Evolutionary conservation across 1,140 invertebrate species (phyloP), one percentile per base, ranked within the genome.

Genomic region (Tachypleus tridentatus): DNA sequence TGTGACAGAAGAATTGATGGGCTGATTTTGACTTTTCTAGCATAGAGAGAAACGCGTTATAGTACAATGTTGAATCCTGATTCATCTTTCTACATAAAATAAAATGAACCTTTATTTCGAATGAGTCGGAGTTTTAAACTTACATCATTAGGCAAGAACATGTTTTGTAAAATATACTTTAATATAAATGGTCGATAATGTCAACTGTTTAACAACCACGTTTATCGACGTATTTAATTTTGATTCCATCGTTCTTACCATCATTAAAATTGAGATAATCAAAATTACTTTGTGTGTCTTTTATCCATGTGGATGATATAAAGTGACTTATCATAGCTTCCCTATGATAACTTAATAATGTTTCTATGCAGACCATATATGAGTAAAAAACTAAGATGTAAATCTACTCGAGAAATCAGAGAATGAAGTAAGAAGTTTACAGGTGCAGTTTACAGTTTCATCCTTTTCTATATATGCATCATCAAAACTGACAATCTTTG

Each of bases 391-490:
- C 53, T 51, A 9, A 61, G 29, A 61, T 11, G 11, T 11, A 61
- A 52, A 53, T 61, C 60, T 8, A 61, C 10, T 53, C 53, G 5
- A 51, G 60, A 61, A 53, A 61, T 52, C 50, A 61, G 29, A 8
- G 60, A 61, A 61, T 61, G 50, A 8, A 61, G 4, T 52, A 61
- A 52, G 9, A 61, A 29, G 50, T 61, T 61, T 4, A 61, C 60
- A 52, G 3, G 60, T 51, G 4, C 60, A 29, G 50, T 61, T 61
- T 4, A 61, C 60, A 52, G 3, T 61, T 48, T 51, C 49, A n/a
- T 61, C 50, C 6, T 5, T 29, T 7, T 49, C 47, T 5, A 53
- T 4, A 47, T 11, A 49, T 52, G 51, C 29, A 8, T 51, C 60
- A 52, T 61, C 50, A 61, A 5, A 11, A 9, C 49, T 57, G n/a